phyloP scores from a whole-genome alignment of 2,797 vertebrate genomes.

The Hemitrygon akajei region DNA sequence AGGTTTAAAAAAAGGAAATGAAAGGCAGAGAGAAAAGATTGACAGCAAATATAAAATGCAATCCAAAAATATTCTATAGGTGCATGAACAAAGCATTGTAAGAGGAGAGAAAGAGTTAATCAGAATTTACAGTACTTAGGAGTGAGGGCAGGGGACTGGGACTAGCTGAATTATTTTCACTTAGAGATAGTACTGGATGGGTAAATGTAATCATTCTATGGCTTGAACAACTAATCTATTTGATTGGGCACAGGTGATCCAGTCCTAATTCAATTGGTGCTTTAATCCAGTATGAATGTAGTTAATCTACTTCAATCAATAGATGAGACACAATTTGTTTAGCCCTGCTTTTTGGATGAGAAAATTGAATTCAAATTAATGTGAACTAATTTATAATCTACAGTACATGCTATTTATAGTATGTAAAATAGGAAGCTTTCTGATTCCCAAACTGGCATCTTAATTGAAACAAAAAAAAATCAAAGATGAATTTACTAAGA shows the following conservation, averaged over 20 bases:
- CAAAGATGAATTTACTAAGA: neutral
- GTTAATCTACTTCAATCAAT: conserved; percentile 15
- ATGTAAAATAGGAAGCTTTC: neutral
- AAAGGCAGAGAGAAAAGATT: too few relatives aligned
- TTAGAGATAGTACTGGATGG: too few relatives aligned
- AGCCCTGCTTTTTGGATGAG: neutral
- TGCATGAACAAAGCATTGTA: too few relatives aligned
- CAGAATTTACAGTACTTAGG: too few relatives aligned
- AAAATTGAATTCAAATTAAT: neutral
- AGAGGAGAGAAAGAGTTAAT: too few relatives aligned
- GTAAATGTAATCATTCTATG: too few relatives aligned
- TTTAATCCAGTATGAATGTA: conserved; percentile 18
- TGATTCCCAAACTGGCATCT: neutral
- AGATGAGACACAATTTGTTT: neutral
- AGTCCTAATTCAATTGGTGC: conserved; percentile 8
- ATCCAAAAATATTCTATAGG: too few relatives aligned
- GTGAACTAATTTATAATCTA: neutral
- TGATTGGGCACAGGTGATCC: neutral
- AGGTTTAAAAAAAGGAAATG: too few relatives aligned
- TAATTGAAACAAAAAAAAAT: neutral
- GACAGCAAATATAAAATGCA: too few relatives aligned
- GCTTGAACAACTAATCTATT: neutral
- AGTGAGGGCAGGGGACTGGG: too few relatives aligned
- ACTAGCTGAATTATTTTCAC: too few relatives aligned
- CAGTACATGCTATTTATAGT: neutral